These are phyloP conservation scores for Merluccius polli DNA, from an alignment of 2,797 vertebrate genomes.

Conservation along the genomic window DNA sequence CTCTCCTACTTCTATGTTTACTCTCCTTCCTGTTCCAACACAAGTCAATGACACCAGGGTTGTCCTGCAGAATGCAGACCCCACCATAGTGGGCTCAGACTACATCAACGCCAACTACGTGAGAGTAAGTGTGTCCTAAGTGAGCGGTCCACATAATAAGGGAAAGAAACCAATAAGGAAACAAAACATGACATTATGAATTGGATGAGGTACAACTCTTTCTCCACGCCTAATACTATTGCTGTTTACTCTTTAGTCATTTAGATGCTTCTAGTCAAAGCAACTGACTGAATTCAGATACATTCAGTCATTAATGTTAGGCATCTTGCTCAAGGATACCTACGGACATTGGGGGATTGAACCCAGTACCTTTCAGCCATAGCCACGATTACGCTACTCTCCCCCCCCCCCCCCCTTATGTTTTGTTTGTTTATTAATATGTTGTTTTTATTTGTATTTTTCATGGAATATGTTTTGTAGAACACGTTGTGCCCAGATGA, in stretches of 20 bases:
- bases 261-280: background rate
- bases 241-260: background rate
- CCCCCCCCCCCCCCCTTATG: too few relatives aligned
- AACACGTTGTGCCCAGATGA: conserved; percentile 59
- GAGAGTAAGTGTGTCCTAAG: conserved; percentile 69
- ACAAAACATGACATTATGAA: background rate
- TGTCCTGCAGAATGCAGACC: conserved; percentile 75
- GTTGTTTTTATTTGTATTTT: conserved; percentile 1
- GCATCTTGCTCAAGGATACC: too few relatives aligned
- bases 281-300: background rate
- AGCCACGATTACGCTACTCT: too few relatives aligned
- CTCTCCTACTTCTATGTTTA: background rate
- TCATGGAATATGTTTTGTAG: conserved; percentile 38
- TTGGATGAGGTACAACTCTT: background rate
- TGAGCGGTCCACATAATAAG: background rate
- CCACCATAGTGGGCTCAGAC: conserved; percentile 81
- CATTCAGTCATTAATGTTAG: too few relatives aligned
- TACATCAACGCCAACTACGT: conserved; percentile 97
- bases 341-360: too few relatives aligned
- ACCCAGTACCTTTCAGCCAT: too few relatives aligned
- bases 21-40: conserved; percentile 15
- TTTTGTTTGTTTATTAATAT: background rate
- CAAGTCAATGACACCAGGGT: conserved; percentile 93
- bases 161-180: background rate
- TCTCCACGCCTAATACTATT: background rate